Conservation (phyloP, 2,888 invertebrate genomes). For the Epistrophella euchroma region DNA sequence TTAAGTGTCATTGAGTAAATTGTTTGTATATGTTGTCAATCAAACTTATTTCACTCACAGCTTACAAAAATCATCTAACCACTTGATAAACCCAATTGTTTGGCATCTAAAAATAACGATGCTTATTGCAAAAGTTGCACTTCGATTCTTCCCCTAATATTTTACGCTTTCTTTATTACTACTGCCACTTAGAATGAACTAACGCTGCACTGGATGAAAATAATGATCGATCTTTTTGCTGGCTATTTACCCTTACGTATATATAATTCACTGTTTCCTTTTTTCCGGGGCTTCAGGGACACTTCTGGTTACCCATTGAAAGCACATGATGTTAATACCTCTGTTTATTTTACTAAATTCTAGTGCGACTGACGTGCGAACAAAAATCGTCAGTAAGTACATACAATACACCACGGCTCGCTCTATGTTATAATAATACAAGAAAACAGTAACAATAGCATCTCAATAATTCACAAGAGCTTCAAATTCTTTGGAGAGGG, state of each 20-base stretch:
- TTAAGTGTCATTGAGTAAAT: slow-evolving; percentile 63
- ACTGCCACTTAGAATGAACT: slow-evolving; percentile 19
- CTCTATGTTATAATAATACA: slow-evolving; percentile 56
- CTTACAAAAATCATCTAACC: slow-evolving; percentile 37
- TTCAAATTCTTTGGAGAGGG: slow-evolving; percentile 47
- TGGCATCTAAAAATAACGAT: slow-evolving; percentile 37
- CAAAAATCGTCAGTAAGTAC: slow-evolving; percentile 53
- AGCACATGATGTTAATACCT: slow-evolving; percentile 53
- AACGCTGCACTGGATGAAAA: not conserved
- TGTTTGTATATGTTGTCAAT: slow-evolving; percentile 69
- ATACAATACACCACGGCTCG: not conserved
- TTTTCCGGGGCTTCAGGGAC: slow-evolving; percentile 43
- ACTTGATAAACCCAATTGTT: slow-evolving; percentile 63
- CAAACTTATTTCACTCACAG: slow-evolving; percentile 59
- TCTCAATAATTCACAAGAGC: slow-evolving; percentile 58
- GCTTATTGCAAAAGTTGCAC: slow-evolving; percentile 12
- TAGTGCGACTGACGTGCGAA: slow-evolving; percentile 62
- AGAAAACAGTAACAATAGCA: slow-evolving; percentile 63
- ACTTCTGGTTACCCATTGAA: slow-evolving; percentile 60
- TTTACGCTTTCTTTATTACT: slow-evolving; percentile 1
- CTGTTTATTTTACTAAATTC: slow-evolving; percentile 40
- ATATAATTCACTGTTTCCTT: slow-evolving; percentile 54
- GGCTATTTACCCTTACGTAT: slow-evolving; percentile 36
- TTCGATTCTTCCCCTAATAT: slow-evolving; percentile 47
- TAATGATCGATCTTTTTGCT: slow-evolving; percentile 27